A percentile compares a stretch with the other conserved stretches of the same genome.
Evolutionary conservation across 2,113 vertebrate species (phyloP).

Genomic region (Nothocercus julius): DNA sequence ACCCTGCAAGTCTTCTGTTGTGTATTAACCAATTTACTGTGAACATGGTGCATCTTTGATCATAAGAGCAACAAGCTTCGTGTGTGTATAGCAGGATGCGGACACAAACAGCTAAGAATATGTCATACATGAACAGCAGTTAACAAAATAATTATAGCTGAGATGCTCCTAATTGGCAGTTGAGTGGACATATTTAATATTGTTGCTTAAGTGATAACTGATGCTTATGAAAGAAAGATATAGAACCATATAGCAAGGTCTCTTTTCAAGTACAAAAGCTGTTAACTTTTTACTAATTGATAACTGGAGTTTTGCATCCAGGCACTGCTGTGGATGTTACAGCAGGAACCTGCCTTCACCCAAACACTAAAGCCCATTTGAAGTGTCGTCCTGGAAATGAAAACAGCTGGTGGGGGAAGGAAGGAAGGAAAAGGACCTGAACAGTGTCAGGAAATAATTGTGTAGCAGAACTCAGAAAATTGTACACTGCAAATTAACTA

Average conservation of each 20-base stretch:
- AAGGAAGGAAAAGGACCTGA: not conserved
- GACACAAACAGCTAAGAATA: not conserved
- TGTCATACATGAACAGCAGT: not conserved
- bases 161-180: not conserved
- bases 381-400: not conserved
- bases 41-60: not conserved
- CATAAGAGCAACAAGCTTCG: not conserved
- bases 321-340: not conserved
- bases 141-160: not conserved
- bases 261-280: not conserved
- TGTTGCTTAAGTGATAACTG: not conserved
- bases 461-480: not conserved
- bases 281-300: not conserved
- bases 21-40: conserved; percentile 51
- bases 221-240: not conserved
- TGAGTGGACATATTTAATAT: not conserved
- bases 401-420: not conserved
- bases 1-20: not conserved
- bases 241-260: not conserved
- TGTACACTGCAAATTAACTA: not conserved
- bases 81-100: not conserved
- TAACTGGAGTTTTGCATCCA: not conserved
- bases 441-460: not conserved
- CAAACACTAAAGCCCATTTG: not conserved
- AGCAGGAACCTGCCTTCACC: not conserved